phyloP scores from a whole-genome alignment of 1,140 invertebrate genomes.

The Papilio aristodemus region DNA sequence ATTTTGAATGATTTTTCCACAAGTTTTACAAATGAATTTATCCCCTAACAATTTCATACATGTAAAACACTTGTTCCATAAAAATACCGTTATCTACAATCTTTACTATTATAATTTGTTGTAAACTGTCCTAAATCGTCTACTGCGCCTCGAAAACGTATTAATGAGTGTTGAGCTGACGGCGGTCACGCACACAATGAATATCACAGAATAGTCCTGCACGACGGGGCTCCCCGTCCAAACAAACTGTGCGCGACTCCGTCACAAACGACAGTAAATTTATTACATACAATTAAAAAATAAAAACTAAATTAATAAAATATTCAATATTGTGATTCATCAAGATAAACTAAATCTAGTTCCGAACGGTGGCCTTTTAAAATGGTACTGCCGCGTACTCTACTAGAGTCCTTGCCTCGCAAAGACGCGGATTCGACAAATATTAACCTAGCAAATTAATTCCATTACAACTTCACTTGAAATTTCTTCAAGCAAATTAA shows the following conservation, averaged over 20 bases:
- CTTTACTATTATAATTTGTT: background rate
- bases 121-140: background rate
- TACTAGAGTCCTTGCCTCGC: too few relatives aligned
- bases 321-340: too few relatives aligned
- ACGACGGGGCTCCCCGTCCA: too few relatives aligned
- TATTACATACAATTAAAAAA: background rate
- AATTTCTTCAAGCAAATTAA: too few relatives aligned
- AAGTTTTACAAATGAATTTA: slow-evolving; percentile 3
- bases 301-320: background rate
- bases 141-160: background rate
- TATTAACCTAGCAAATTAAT: background rate
- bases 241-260: slow-evolving; percentile 1
- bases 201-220: slow-evolving; percentile 5
- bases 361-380: too few relatives aligned
- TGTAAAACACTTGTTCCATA: background rate
- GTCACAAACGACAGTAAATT: background rate
- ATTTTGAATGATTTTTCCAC: background rate
- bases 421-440: background rate
- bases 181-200: background rate
- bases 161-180: background rate
- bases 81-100: slow-evolving; percentile 21
- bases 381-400: too few relatives aligned
- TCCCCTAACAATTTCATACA: background rate
- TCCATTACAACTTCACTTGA: background rate
- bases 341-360: too few relatives aligned